phyloP scores from a whole-genome alignment of 2,888 invertebrate genomes.

The Cataglyphis rosenhaueri region DNA sequence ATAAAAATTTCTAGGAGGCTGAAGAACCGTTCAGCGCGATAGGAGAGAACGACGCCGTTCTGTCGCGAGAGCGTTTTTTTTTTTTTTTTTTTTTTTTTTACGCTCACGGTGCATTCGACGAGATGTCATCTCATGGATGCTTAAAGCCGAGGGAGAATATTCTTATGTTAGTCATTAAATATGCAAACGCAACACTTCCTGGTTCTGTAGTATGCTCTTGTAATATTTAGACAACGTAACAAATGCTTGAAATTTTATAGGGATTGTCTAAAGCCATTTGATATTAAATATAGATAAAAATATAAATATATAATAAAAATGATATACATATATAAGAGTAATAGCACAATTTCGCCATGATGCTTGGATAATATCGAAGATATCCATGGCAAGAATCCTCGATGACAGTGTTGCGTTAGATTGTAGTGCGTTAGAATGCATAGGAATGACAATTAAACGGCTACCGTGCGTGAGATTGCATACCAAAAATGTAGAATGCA shows the following conservation, averaged over 20 bases:
- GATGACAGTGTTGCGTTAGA: conserved; percentile 10
- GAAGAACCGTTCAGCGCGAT: conserved; percentile 49
- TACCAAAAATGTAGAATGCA: conserved; percentile 10
- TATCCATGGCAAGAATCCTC: neutral
- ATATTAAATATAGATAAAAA: neutral
- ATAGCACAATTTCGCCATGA: neutral
- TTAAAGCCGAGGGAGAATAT: neutral
- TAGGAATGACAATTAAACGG: conserved; percentile 30
- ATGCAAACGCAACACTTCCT: neutral
- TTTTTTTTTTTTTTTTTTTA: conserved; percentile 34
- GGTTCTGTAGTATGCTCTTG: neutral
- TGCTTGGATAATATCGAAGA: neutral
- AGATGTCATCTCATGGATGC: neutral
- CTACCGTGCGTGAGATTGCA: conserved; percentile 7
- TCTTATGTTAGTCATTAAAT: neutral
- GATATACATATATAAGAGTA: neutral
- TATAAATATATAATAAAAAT: neutral
- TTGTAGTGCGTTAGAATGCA: conserved; percentile 17
- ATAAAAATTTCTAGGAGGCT: conserved; percentile 29
- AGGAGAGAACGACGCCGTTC: conserved; percentile 29
- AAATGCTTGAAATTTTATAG: conserved; percentile 6
- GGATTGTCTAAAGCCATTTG: neutral
- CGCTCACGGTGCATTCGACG: neutral
- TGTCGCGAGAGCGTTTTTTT: conserved; percentile 24
- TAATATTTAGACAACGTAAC: neutral